Conservation (phyloP, 2,113 vertebrate species). For the Eulemur macaco region DNA sequence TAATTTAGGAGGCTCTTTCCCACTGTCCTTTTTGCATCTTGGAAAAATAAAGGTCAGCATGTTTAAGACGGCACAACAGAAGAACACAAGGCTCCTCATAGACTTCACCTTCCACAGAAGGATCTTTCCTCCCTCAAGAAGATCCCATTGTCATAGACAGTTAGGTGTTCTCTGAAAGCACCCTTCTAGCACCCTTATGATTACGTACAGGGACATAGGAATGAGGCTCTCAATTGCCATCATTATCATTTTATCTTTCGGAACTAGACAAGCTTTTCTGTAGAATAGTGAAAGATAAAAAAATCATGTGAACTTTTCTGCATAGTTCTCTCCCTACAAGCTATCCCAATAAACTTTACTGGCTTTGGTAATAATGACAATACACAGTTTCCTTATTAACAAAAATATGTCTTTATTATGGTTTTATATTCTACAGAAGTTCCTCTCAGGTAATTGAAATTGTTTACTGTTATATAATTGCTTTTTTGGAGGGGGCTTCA, state of each 20-base stretch:
- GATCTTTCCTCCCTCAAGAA: neutral
- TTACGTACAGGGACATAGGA: neutral
- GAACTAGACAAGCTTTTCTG: neutral
- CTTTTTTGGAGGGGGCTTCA: neutral
- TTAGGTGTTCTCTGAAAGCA: neutral
- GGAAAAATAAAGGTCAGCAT: neutral
- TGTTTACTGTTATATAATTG: neutral
- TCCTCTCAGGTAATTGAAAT: neutral
- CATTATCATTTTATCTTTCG: neutral
- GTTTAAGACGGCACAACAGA: neutral
- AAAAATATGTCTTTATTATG: neutral
- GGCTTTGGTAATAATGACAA: neutral
- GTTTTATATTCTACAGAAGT: neutral
- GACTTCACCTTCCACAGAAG: neutral
- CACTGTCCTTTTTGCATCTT: neutral
- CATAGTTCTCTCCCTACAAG: neutral
- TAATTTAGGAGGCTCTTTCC: neutral
- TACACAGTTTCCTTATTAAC: neutral
- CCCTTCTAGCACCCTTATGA: neutral
- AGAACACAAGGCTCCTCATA: neutral
- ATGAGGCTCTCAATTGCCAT: neutral
- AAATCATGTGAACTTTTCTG: neutral
- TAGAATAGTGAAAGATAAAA: neutral
- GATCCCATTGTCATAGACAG: neutral
- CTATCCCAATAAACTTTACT: neutral